Evolutionary conservation across 2,113 vertebrate species (phyloP).

Genomic region (Zeus faber): DNA sequence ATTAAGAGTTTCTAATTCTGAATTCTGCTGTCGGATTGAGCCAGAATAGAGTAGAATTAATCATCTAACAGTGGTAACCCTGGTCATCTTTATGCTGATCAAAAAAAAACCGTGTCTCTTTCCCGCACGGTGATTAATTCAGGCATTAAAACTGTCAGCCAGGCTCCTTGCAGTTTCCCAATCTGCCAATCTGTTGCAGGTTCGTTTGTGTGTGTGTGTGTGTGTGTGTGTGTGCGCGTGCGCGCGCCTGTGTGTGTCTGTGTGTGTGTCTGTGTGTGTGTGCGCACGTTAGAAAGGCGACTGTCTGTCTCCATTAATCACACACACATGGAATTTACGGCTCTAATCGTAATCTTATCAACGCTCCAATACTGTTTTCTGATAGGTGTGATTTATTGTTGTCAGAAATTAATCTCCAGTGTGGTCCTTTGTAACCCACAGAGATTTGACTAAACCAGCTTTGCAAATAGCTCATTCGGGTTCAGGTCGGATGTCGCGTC

Average conservation of each 20-base stretch:
- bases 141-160: conserved; percentile 56
- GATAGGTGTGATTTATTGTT: conserved; percentile 63
- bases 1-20: too few relatives aligned
- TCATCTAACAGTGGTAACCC: too few relatives aligned
- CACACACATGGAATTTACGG: conserved; percentile 50
- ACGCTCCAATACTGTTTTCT: conserved; percentile 35
- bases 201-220: not conserved
- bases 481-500: too few relatives aligned
- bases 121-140: conserved; percentile 52
- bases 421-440: conserved; percentile 26
- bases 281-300: conserved; percentile 39
- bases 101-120: conserved; percentile 31
- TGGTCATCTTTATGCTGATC: too few relatives aligned
- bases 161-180: conserved; percentile 38
- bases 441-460: conserved; percentile 18
- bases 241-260: not conserved
- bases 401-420: conserved; percentile 31
- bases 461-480: not conserved
- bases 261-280: conserved; percentile 16
- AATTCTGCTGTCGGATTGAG: too few relatives aligned
- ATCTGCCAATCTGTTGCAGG: conserved; percentile 34
- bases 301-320: conserved; percentile 61
- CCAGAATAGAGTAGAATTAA: too few relatives aligned
- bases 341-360: conserved; percentile 68
- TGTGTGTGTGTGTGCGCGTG: not conserved